A percentile compares a stretch with the other conserved stretches of the same genome.
Conservation (phyloP, 2,113 vertebrate species). For the Fregata magnificens region DNA sequence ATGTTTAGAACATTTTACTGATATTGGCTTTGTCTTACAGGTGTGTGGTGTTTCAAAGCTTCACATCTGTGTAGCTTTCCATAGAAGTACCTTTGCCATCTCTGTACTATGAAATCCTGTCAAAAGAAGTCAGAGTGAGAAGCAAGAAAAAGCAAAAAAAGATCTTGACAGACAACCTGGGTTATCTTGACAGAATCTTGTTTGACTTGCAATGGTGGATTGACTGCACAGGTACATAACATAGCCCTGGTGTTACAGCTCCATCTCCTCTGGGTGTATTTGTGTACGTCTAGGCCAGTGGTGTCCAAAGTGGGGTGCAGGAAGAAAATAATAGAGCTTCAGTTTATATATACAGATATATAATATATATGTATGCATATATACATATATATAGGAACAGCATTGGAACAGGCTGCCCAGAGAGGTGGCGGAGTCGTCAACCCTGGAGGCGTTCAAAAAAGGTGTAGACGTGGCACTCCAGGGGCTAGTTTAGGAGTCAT, state of each 20-base stretch:
- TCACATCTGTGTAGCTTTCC: neutral
- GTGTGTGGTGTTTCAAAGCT: neutral
- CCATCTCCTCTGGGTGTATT: neutral
- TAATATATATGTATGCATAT: too few species aligned
- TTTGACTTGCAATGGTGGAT: neutral
- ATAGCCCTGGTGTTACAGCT: too few species aligned
- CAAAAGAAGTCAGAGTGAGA: neutral
- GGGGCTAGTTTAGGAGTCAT: too few species aligned
- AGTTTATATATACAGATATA: too few species aligned
- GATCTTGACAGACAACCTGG: neutral
- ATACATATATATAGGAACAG: too few species aligned
- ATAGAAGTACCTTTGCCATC: neutral
- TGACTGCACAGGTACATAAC: neutral
- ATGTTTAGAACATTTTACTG: neutral
- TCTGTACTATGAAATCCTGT: neutral
- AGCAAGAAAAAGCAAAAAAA: neutral
- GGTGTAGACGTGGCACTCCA: too few species aligned
- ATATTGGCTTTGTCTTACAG: neutral
- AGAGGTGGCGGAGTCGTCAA: too few species aligned
- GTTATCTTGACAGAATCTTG: neutral
- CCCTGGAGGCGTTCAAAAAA: too few species aligned
- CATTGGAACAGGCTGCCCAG: too few species aligned
- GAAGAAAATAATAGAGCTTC: neutral
- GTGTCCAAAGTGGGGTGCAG: neutral
- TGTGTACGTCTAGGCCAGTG: neutral